phyloP scores from a whole-genome alignment of 2,888 invertebrate species.

The Limnephilus lunatus region DNA sequence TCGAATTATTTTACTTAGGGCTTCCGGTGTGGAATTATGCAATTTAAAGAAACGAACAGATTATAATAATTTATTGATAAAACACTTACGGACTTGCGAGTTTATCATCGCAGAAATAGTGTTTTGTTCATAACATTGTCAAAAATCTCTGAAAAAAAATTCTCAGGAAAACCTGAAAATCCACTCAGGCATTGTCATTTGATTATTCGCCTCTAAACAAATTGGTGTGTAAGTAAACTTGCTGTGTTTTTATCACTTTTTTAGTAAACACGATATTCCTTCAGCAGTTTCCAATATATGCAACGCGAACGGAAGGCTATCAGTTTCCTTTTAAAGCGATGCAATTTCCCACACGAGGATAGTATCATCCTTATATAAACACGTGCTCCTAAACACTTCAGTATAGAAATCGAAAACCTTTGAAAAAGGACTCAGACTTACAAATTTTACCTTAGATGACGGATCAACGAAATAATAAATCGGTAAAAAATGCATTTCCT shows the following conservation, averaged over 20 bases:
- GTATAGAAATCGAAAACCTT: conserved; percentile 17
- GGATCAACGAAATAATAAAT: too few species aligned
- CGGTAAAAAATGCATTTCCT: not conserved
- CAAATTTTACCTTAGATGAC: too few species aligned
- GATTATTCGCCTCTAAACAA: not conserved
- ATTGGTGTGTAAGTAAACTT: not conserved
- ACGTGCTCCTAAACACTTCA: conserved; percentile 1
- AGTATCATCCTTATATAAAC: conserved; percentile 7
- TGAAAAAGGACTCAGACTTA: not conserved
- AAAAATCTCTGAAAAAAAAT: not conserved
- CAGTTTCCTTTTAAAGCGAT: conserved; percentile 38
- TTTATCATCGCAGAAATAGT: too few species aligned
- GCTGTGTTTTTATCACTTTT: not conserved
- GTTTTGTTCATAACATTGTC: too few species aligned
- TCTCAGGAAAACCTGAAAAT: not conserved
- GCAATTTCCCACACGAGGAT: conserved; percentile 27
- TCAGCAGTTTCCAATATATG: conserved; percentile 23
- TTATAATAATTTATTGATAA: too few species aligned
- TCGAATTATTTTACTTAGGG: too few species aligned
- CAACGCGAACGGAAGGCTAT: conserved; percentile 6
- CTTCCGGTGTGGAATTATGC: too few species aligned
- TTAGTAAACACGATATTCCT: not conserved
- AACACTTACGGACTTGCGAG: too few species aligned
- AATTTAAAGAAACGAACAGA: too few species aligned
- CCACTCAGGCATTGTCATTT: not conserved